phyloP scores from a whole-genome alignment of 2,888 invertebrate genomes.

The Eilema sororculum region DNA sequence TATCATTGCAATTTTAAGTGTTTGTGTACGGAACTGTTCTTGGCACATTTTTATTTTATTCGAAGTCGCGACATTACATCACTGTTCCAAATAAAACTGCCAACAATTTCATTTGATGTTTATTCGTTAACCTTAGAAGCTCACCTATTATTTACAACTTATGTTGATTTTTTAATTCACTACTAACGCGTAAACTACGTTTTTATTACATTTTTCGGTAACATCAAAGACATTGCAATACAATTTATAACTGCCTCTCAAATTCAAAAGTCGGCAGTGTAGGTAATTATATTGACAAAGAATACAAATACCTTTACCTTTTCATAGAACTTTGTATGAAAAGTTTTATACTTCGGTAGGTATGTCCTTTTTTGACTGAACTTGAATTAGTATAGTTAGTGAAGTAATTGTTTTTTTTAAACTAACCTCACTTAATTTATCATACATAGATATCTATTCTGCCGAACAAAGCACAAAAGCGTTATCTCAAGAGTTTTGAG shows the following conservation, averaged over 20 bases:
- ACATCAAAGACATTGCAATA: background rate
- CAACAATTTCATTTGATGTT: slow-evolving; percentile 7
- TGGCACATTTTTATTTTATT: slow-evolving; percentile 1
- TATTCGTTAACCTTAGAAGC: background rate
- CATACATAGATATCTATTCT: too few relatives aligned
- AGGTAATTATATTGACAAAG: too few relatives aligned
- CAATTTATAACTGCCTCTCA: background rate
- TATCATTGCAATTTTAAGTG: background rate
- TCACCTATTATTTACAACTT: slow-evolving; percentile 11
- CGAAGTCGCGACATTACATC: background rate
- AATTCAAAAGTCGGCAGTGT: too few relatives aligned
- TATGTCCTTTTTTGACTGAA: background rate
- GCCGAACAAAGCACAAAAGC: too few relatives aligned
- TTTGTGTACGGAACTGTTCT: slow-evolving; percentile 12
- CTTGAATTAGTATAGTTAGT: background rate
- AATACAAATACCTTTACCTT: too few relatives aligned
- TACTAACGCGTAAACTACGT: background rate
- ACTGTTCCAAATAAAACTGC: slow-evolving; percentile 4
- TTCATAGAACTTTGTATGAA: too few relatives aligned
- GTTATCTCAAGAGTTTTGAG: too few relatives aligned
- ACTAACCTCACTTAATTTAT: too few relatives aligned
- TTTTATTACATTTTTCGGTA: background rate
- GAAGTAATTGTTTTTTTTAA: too few relatives aligned
- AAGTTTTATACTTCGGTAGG: too few relatives aligned
- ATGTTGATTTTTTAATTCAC: slow-evolving; percentile 5